These are phyloP conservation scores for Rhagophthalmus giganteus DNA, from an alignment of 2,888 invertebrate genomes.

Conservation along the genomic window DNA sequence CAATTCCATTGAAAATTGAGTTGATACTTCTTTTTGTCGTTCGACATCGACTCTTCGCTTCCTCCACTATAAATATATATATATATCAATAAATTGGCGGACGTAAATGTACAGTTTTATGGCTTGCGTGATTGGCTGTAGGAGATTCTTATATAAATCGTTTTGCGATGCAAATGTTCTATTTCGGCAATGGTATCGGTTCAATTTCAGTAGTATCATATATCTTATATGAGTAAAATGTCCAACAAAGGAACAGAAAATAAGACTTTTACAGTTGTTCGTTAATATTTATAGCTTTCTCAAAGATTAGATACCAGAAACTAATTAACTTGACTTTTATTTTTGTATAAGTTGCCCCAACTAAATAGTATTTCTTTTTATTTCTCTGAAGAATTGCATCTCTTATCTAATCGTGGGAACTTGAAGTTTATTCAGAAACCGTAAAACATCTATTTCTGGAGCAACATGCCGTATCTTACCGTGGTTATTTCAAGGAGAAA, in stretches of 20 bases:
- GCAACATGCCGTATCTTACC: too few species aligned
- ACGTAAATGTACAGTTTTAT: conserved; percentile 21
- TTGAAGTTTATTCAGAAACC: too few species aligned
- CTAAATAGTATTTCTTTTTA: too few species aligned
- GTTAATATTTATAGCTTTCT: conserved; percentile 3
- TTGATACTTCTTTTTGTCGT: conserved; percentile 19
- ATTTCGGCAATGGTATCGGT: conserved; percentile 11
- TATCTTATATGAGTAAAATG: conserved; percentile 9
- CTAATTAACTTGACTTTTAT: too few species aligned
- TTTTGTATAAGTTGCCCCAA: too few species aligned
- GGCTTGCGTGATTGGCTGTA: conserved; percentile 21
- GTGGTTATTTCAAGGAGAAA: too few species aligned
- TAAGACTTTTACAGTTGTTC: neutral
- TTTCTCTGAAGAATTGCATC: too few species aligned
- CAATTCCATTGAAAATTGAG: conserved; percentile 19
- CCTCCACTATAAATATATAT: too few species aligned
- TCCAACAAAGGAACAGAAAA: conserved; percentile 1
- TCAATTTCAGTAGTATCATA: conserved; percentile 9
- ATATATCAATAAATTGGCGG: conserved; percentile 22
- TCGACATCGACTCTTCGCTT: conserved; percentile 18
- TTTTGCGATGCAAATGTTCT: conserved; percentile 18
- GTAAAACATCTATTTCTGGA: too few species aligned
- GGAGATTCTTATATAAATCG: conserved; percentile 21
- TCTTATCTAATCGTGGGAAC: too few species aligned
- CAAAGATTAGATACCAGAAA: too few species aligned